Evolutionary conservation across 2,888 invertebrate genomes (phyloP), one percentile per base, ranked within the genome.

Genomic region (Sclerodermus sp.): DNA sequence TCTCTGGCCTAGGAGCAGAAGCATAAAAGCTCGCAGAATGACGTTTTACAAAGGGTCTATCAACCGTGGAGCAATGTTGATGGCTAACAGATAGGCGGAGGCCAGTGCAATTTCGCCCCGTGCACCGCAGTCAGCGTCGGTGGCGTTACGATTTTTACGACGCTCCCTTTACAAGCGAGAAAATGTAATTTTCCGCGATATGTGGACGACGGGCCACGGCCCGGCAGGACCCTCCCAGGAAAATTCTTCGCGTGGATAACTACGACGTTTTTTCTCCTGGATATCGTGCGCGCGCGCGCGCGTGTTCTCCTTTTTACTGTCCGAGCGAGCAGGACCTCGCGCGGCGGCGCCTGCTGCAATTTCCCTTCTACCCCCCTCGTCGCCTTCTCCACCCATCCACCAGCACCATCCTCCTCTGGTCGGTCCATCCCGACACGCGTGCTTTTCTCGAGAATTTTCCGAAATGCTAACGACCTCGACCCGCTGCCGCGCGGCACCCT

Each of bases 11-110:
- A 34, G 38, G 17, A 14, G 59, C 60, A 57, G 54, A 64, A 61
- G 66, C 66, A 66, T 73, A 72, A 73, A 74, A 73, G 68, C 70
- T 51, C 63, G 60, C 61, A 55, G 68, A 67, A 71, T 67, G 71
- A 72, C 71, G 72, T 70, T 74, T 72, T 68, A 74, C 73, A 72
- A 73, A 74, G 71, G 74, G 71, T 73, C 73, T 67, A 74, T 75
- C 73, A 71, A 71, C 67, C 71, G 63, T 63, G 67, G 66, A 66
- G 69, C 71, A 67, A 73, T 67, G 71, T 73, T 70, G 73, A 73
- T 71, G 72, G 71, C 64, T 67, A 68, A 64, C 66, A 64, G 67
- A 70, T 71, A 70, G 67, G 65, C 66, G 64, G 62, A 59, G 62
- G 62, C 64, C 66, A 58, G 58, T 62, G 74, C 73, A 74, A 75